Percentiles rank a stretch among this genome's conserved stretches.
Evolutionary conservation across 1,140 invertebrate genomes (phyloP).

Genomic region (Magallana ariakensis): DNA sequence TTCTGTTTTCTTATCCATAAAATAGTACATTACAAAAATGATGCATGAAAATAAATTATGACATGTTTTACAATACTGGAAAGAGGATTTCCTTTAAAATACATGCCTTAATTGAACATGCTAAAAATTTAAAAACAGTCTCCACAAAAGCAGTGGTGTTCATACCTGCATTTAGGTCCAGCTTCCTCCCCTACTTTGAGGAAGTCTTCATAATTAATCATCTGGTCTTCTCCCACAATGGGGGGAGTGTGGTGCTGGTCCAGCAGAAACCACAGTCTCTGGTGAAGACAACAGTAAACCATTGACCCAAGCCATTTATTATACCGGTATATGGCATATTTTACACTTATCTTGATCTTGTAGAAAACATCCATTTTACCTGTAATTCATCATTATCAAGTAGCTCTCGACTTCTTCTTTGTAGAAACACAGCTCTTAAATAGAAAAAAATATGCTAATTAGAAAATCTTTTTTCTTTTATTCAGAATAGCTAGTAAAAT

Average conservation of each 20-base stretch:
- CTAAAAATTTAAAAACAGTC: too few species aligned
- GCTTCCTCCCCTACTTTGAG: slow-evolving; percentile 86
- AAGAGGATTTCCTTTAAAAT: too few species aligned
- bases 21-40: too few species aligned
- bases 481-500: too few species aligned
- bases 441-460: not conserved
- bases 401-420: slow-evolving; percentile 89
- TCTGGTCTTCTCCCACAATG: slow-evolving; percentile 86
- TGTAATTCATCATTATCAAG: slow-evolving; percentile 93
- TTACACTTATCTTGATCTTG: not conserved
- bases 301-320: not conserved
- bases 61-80: too few species aligned
- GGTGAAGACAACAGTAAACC: slow-evolving; percentile 48
- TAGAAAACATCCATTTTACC: slow-evolving; percentile 71
- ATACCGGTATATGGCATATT: not conserved
- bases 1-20: too few species aligned
- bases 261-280: slow-evolving; percentile 89
- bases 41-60: too few species aligned
- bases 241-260: slow-evolving; percentile 89
- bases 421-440: slow-evolving; percentile 88
- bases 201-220: slow-evolving; percentile 92
- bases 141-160: too few species aligned
- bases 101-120: too few species aligned
- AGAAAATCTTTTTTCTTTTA: too few species aligned
- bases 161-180: slow-evolving; percentile 85